Percentiles rank a stretch among this genome's conserved stretches.
Evolutionary conservation across 1,140 invertebrate genomes (phyloP).

Genomic region (Hirudo medicinalis): DNA sequence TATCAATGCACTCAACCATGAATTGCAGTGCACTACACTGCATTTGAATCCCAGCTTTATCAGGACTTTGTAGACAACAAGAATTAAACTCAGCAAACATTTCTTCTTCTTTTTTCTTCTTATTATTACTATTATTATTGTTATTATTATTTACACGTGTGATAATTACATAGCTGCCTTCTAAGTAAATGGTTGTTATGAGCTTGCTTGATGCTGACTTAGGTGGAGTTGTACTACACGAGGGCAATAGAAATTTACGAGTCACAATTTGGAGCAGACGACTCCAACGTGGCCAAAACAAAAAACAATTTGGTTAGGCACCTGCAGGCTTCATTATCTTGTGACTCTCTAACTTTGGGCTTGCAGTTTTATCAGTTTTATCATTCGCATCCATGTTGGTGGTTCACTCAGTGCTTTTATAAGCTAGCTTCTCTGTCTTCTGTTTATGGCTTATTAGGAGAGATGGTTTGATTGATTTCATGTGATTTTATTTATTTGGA

Average conservation of each 20-base stretch:
- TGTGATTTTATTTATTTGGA: background rate
- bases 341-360: background rate
- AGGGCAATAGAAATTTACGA: conserved; percentile 85
- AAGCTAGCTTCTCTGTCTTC: background rate
- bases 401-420: too few species aligned
- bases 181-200: background rate
- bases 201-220: conserved; percentile 31
- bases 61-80: background rate
- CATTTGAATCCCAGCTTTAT: background rate
- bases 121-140: too few species aligned
- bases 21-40: background rate
- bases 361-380: background rate
- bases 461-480: background rate
- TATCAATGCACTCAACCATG: background rate
- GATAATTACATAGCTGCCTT: background rate
- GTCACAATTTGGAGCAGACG: conserved; percentile 84
- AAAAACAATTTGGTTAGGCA: conserved; percentile 78
- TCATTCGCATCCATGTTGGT: background rate
- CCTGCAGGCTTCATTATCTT: background rate
- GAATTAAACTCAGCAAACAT: conserved; percentile 1
- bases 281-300: conserved; percentile 97
- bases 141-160: background rate
- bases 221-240: conserved; percentile 24
- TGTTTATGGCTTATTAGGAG: background rate
- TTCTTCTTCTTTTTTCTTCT: background rate